Percentiles rank a stretch among this genome's conserved stretches.
These are phyloP conservation scores for Poecilia wingei DNA, from an alignment of 2,797 vertebrate genomes.

Conservation along the genomic window DNA sequence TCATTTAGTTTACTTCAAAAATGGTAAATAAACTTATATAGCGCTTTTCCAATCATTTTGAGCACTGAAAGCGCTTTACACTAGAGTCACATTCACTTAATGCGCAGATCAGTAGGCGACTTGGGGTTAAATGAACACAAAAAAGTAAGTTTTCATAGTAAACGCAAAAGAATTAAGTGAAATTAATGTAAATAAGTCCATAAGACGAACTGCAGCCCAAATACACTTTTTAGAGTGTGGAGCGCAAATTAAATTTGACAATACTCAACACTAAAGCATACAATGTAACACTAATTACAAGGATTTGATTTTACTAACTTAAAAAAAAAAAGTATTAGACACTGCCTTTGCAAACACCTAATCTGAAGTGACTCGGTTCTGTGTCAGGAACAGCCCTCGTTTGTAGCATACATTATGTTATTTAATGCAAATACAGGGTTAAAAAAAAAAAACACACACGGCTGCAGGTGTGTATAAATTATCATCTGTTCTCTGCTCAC, in stretches of 20 bases:
- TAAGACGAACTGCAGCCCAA: no score
- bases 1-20: no score
- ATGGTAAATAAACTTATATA: no score
- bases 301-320: background rate
- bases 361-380: background rate
- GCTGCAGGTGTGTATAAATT: conserved; percentile 12
- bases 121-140: no score
- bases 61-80: no score
- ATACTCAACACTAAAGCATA: background rate
- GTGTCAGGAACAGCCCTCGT: background rate
- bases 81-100: no score
- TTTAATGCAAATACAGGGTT: background rate
- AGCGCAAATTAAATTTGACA: background rate
- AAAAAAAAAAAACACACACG: background rate
- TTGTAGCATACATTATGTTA: background rate
- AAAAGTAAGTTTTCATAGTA: no score
- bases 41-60: no score
- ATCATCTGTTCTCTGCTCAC: conserved; percentile 77
- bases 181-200: no score
- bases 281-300: background rate
- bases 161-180: no score
- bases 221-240: no score
- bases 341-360: background rate
- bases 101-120: no score
- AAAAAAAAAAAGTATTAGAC: background rate